Evolutionary conservation across 2,888 invertebrate species (phyloP).

Genomic region (Spodoptera exigua): DNA sequence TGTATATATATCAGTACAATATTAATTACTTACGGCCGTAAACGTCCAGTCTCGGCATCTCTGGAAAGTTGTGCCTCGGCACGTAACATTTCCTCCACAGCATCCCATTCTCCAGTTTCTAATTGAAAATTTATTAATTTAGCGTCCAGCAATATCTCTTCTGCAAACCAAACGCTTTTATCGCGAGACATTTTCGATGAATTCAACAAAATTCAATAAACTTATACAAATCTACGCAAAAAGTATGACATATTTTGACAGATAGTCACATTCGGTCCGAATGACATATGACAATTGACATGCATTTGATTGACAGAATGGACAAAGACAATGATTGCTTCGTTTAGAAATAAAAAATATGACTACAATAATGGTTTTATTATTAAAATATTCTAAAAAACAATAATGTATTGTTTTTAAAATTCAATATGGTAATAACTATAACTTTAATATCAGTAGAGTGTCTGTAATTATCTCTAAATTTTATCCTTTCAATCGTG

Average conservation of each 20-base stretch:
- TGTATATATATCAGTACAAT: neutral
- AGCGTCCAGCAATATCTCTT: constrained; percentile 86
- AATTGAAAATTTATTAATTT: constrained; percentile 86
- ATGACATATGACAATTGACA: constrained; percentile 5
- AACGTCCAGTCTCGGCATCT: constrained; percentile 84
- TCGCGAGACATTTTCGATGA: constrained; percentile 82
- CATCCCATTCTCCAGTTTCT: constrained; percentile 87
- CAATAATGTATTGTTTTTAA: too few relatives aligned
- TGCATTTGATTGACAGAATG: neutral
- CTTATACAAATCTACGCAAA: constrained; percentile 36
- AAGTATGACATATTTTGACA: constrained; percentile 53
- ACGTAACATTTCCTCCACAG: constrained; percentile 87
- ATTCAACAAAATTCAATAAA: constrained; percentile 40
- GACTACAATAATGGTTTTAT: too few relatives aligned
- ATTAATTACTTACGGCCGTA: constrained; percentile 78
- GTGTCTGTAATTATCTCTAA: too few relatives aligned
- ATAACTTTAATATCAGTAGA: too few relatives aligned
- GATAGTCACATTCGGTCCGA: constrained; percentile 9
- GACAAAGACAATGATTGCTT: neutral
- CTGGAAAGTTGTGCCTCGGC: constrained; percentile 86
- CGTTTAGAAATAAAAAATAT: too few relatives aligned
- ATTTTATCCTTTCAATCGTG: too few relatives aligned
- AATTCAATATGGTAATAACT: too few relatives aligned
- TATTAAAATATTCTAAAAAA: too few relatives aligned
- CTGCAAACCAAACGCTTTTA: constrained; percentile 88